Conservation (phyloP, 2,113 vertebrate genomes). For the Motacilla alba region DNA sequence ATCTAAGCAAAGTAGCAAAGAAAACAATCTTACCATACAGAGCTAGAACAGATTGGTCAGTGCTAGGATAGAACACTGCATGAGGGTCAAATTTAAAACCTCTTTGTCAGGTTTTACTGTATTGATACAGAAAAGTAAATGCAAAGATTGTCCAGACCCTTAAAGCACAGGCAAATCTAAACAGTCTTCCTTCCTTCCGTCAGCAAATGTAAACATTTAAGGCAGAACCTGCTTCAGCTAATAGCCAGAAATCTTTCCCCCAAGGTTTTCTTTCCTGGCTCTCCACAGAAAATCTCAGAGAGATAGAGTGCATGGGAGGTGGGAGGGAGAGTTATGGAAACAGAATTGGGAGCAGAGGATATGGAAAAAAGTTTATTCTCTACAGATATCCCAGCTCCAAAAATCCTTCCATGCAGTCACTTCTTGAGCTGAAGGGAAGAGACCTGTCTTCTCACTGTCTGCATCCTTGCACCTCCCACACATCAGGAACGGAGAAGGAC, state of each 20-base stretch:
- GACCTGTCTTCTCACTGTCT: neutral
- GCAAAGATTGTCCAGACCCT: constrained; percentile 40
- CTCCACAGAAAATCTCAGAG: neutral
- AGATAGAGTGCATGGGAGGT: neutral
- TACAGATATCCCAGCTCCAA: neutral
- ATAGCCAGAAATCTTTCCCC: neutral
- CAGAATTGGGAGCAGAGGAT: neutral
- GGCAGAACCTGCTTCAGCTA: neutral
- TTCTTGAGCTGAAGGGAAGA: neutral
- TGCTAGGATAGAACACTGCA: neutral
- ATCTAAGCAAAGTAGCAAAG: neutral
- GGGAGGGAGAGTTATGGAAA: neutral
- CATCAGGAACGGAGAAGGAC: neutral
- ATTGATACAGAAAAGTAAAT: constrained; percentile 11
- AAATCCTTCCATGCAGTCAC: neutral
- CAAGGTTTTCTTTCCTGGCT: neutral
- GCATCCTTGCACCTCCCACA: neutral
- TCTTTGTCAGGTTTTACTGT: neutral
- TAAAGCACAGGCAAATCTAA: constrained; percentile 31
- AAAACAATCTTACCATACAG: neutral
- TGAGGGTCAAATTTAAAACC: neutral
- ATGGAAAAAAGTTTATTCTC: neutral
- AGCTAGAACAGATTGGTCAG: neutral
- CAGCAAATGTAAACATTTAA: constrained; percentile 41
- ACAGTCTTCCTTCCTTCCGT: constrained; percentile 48